phyloP scores from a whole-genome alignment of 2,113 vertebrate genomes.

The Cryptotis parvus region DNA sequence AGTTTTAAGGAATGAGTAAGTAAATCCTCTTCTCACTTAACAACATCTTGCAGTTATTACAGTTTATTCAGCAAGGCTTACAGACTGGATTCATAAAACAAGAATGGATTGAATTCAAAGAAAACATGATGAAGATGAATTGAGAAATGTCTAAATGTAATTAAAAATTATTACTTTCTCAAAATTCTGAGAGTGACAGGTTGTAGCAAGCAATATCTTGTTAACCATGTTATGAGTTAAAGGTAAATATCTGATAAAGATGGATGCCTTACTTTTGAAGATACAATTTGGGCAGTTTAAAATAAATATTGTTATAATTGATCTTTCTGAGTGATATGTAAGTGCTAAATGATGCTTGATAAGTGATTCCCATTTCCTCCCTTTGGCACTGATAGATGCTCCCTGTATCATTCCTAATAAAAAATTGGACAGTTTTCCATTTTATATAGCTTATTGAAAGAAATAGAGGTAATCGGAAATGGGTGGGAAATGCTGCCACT shows the following conservation, averaged over 20 bases:
- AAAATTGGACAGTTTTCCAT: constrained; percentile 84
- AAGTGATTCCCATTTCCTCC: constrained; percentile 74
- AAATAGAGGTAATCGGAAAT: constrained; percentile 63
- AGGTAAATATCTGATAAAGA: constrained; percentile 83
- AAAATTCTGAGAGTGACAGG: constrained; percentile 72
- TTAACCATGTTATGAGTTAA: constrained; percentile 81
- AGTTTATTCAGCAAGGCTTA: constrained; percentile 73
- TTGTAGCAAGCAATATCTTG: constrained; percentile 69
- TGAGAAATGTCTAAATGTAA: constrained; percentile 81
- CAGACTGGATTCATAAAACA: constrained; percentile 73
- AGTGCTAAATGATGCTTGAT: constrained; percentile 79
- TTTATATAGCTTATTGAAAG: constrained; percentile 25
- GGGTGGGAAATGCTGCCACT: neutral
- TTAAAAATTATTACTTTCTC: constrained; percentile 84
- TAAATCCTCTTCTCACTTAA: constrained; percentile 48
- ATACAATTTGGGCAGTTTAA: constrained; percentile 75
- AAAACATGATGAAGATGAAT: constrained; percentile 81
- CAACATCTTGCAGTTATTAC: constrained; percentile 66
- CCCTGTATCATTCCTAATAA: constrained; percentile 79
- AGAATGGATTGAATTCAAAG: constrained; percentile 77
- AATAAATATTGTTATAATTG: constrained; percentile 88
- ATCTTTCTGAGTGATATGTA: constrained; percentile 81
- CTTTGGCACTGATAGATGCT: constrained; percentile 84
- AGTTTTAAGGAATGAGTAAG: constrained; percentile 28
- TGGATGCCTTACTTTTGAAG: constrained; percentile 81